phyloP scores from a whole-genome alignment of 2,797 vertebrate species.

The Eospalax fontanierii region DNA sequence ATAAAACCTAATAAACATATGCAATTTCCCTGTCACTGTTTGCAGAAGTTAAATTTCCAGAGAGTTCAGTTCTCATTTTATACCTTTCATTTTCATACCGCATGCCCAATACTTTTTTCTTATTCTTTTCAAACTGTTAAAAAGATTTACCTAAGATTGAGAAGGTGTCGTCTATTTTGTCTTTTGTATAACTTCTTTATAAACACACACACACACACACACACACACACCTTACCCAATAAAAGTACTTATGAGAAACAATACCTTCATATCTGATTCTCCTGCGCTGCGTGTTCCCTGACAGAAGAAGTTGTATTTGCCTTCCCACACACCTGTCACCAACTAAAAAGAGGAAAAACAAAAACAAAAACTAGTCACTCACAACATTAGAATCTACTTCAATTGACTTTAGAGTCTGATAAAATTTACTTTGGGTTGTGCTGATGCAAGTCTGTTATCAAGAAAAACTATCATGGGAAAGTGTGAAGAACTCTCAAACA shows the following conservation, averaged over 20 bases:
- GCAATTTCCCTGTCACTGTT: background rate
- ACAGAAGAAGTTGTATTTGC: conserved; percentile 97
- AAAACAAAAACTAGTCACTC: conserved; percentile 14
- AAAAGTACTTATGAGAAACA: background rate
- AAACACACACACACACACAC: background rate
- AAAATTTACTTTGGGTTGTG: conserved; percentile 14
- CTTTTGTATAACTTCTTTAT: conserved; percentile 23
- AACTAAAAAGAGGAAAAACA: conserved; percentile 89
- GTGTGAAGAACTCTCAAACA: background rate
- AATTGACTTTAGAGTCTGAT: background rate
- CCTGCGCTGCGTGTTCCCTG: conserved; percentile 95
- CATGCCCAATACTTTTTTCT: background rate
- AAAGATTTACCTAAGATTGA: background rate
- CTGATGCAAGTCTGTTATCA: background rate
- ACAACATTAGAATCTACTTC: background rate
- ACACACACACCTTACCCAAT: background rate
- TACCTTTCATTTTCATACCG: background rate
- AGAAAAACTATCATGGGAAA: background rate
- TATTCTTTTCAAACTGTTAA: conserved; percentile 55
- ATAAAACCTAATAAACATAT: background rate
- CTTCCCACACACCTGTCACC: conserved; percentile 93
- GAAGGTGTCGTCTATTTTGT: background rate
- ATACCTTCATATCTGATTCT: conserved; percentile 95
- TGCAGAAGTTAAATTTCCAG: background rate
- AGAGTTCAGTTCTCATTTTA: conserved; percentile 21